A percentile compares a stretch with the other conserved stretches of the same genome.
phyloP scores from a whole-genome alignment of 2,888 invertebrate species.

The Drosophila multiciliata region DNA sequence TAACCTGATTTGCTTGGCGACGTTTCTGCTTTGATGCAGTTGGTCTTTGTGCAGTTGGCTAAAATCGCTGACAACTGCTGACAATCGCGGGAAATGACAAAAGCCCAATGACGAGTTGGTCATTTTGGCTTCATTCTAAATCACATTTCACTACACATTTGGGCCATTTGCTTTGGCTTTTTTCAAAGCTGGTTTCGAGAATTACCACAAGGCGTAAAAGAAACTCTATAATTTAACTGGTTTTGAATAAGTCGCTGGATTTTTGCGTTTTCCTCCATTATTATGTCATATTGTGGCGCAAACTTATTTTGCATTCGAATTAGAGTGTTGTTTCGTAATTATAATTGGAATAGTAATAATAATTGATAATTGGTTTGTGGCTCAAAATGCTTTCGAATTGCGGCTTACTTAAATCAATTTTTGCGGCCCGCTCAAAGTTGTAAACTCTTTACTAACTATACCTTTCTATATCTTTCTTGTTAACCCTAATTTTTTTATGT shows the following conservation, averaged over 20 bases:
- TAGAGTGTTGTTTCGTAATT: background rate
- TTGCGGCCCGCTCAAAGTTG: background rate
- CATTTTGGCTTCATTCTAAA: conserved; percentile 41
- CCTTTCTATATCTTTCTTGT: background rate
- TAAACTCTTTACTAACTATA: background rate
- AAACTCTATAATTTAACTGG: conserved; percentile 8
- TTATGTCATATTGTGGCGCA: conserved; percentile 1
- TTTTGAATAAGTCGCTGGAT: background rate
- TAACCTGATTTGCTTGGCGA: conserved; percentile 49
- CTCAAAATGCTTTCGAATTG: background rate
- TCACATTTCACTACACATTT: conserved; percentile 45
- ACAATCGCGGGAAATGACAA: conserved; percentile 20
- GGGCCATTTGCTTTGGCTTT: conserved; percentile 16
- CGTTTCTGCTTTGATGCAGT: conserved; percentile 14
- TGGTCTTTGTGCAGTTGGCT: conserved; percentile 8
- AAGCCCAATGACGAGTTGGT: conserved; percentile 45
- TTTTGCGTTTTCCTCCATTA: background rate
- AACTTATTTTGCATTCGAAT: conserved; percentile 1
- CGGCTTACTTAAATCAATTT: conserved; percentile 9
- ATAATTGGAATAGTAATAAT: background rate
- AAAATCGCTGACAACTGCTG: conserved; percentile 41
- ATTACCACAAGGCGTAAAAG: background rate
- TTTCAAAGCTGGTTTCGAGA: conserved; percentile 6
- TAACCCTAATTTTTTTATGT: background rate
- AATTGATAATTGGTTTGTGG: conserved; percentile 1